phyloP scores from a whole-genome alignment of 2,797 vertebrate species.

The Danio choprae region DNA sequence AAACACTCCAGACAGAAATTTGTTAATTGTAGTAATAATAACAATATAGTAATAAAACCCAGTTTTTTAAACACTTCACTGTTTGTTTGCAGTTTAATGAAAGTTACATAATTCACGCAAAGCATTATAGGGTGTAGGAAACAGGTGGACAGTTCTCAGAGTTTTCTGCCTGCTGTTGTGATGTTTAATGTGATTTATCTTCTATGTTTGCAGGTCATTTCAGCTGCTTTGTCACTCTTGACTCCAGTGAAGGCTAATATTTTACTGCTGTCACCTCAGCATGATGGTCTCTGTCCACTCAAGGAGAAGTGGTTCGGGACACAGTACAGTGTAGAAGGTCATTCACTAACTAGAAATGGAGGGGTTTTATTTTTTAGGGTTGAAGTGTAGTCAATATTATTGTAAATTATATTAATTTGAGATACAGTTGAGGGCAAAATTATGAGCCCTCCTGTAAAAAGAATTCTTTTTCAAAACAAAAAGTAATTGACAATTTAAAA shows the following conservation, averaged over 20 bases:
- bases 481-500: not conserved
- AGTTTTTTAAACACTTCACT: too few relatives aligned
- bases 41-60: too few relatives aligned
- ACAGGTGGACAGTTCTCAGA: not conserved
- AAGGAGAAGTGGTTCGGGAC: slow-evolving; percentile 95
- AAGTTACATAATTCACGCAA: too few relatives aligned
- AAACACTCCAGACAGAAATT: too few relatives aligned
- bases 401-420: not conserved
- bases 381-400: not conserved
- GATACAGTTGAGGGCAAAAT: not conserved
- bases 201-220: slow-evolving; percentile 81
- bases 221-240: slow-evolving; percentile 81
- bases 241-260: slow-evolving; percentile 88
- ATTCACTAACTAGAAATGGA: not conserved
- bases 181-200: slow-evolving; percentile 19
- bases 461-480: too few relatives aligned
- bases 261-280: slow-evolving; percentile 89
- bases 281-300: slow-evolving; percentile 85
- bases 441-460: too few relatives aligned
- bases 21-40: too few relatives aligned
- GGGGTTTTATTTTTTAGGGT: not conserved
- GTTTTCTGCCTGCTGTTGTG: not conserved
- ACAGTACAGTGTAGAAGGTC: slow-evolving; percentile 88
- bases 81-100: too few relatives aligned
- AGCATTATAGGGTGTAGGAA: too few relatives aligned